Evolutionary conservation across 2,888 invertebrate genomes (phyloP), one percentile per base, ranked within the genome.

Genomic region (Oeneis ivallda): DNA sequence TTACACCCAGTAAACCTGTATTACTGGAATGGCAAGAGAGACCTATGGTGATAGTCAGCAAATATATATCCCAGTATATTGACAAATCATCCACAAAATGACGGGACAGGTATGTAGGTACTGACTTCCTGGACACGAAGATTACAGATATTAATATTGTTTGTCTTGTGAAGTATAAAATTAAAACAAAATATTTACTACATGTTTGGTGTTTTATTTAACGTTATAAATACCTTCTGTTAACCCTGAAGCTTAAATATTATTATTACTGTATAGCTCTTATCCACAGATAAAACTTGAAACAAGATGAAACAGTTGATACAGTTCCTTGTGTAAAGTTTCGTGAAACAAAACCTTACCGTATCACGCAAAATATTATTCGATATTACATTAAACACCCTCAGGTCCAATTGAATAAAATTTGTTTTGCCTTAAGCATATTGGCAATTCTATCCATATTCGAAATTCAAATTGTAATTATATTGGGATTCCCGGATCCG

Each of bases 41-140:
- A 5, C 96, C 96, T 0, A 95, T 95, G 81, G 75, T 87, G 0
- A 79, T 96, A 0, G 93, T 95, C 0, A 93, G 94, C 0, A 91
- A 93, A 61, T 95, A 93, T 74, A 94, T 95, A 47, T 87, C 92
- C 39, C 89, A 90, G 70, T 89, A 91, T 72, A 75, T 64, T 39
- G 68, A 74, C 54, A 69, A 57, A 41, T 66, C 61, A 64, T 34
- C 39, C 17, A n/a, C n/a, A n/a, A n/a, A n/a, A n/a, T n/a, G n/a
- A n/a, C n/a, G n/a, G n/a, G n/a, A n/a, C n/a, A n/a, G n/a, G n/a
- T n/a, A n/a, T n/a, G n/a, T n/a, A n/a, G n/a, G n/a, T n/a, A n/a
- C n/a, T n/a, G n/a, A n/a, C n/a, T n/a, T n/a, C n/a, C n/a, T n/a
- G n/a, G n/a, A n/a, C n/a, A n/a, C n/a, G n/a, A n/a, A n/a, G n/a